Conservation (phyloP, 2,888 invertebrate species). For the Clostera curtula region DNA sequence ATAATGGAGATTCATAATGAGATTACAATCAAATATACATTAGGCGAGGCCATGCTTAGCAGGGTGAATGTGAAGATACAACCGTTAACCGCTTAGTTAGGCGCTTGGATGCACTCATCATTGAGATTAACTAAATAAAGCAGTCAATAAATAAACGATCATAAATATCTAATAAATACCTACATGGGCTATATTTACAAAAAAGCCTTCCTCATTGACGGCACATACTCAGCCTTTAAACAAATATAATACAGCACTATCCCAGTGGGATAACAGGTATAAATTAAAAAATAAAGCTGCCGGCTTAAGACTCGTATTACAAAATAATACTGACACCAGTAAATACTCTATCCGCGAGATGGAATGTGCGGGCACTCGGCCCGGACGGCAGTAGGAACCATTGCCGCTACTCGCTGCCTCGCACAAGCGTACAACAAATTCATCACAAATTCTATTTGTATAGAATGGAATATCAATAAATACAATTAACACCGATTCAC, state of each 20-base stretch:
- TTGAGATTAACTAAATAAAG: conserved; percentile 70
- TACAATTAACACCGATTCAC: conserved; percentile 67
- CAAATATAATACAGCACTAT: conserved; percentile 73
- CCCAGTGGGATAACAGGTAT: conserved; percentile 69
- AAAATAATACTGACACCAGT: conserved; percentile 74
- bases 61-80: conserved; percentile 66
- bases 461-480: conserved; percentile 62
- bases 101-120: conserved; percentile 46
- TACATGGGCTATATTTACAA: conserved; percentile 73
- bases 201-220: conserved; percentile 61
- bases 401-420: conserved; percentile 51
- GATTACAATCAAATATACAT: conserved; percentile 62
- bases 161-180: conserved; percentile 77
- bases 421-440: conserved; percentile 44
- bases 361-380: conserved; percentile 61
- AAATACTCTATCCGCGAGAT: conserved; percentile 62
- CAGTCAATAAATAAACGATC: conserved; percentile 76
- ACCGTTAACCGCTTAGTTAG: conserved; percentile 60
- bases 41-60: conserved; percentile 67
- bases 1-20: conserved; percentile 68
- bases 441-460: conserved; percentile 61
- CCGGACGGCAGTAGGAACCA: conserved; percentile 51
- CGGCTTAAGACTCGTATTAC: conserved; percentile 70
- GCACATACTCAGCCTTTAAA: conserved; percentile 67
- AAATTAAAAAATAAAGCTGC: conserved; percentile 74